Base-by-base conservation (phyloP, 2,797 vertebrate genomes). In the Labroides dimidiatus region DNA sequence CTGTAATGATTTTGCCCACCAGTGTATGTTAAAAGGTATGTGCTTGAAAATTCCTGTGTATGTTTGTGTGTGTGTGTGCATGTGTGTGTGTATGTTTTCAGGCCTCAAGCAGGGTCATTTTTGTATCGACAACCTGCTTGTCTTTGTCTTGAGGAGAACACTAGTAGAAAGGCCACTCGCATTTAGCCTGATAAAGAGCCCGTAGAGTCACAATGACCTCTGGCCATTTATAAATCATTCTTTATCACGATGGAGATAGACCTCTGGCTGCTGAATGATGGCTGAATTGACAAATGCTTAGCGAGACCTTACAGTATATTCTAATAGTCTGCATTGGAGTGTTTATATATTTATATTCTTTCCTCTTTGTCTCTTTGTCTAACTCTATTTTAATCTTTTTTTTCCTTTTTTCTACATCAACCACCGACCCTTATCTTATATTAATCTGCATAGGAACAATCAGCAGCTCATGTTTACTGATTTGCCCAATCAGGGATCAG, bases 401-500 rank as follows among this genome's bases (percentile, higher is more conserved):
- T 50, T 11, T 23, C n/a, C 17, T 12, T 53, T 48, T 33, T 33
- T 68, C 47, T 11, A 20, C 20, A 4, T 17, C 57, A 75, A 55
- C 60, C 60, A 70, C 53, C 66, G 20, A 52, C 65, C 54, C 48
- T 41, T 44, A 33, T 33, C 30, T 82, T 55, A 76, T 79, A 87
- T 88, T 71, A 80, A 90, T 92, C 85, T 91, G 87, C 89, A 91
- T 92, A 87, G 62, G 84, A 86, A 88, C 88, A 87, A 91, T 91
- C 89, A 89, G 85, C 73, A 75, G 77, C 81, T 91, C 91, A 91
- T 92, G 91, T 92, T 92, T 92, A 91, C 90, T 91, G 90, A 91
- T 92, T 91, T 72, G 47, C 84, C 83, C 89, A 88, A 90, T 92
- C 89, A 90, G 87, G 78, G 84, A 84, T 80, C 85, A 79, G 78